Evolutionary conservation across 2,888 invertebrate genomes (phyloP), one percentile per base, ranked within the genome.

Genomic region (Caradrina clavipalpis): DNA sequence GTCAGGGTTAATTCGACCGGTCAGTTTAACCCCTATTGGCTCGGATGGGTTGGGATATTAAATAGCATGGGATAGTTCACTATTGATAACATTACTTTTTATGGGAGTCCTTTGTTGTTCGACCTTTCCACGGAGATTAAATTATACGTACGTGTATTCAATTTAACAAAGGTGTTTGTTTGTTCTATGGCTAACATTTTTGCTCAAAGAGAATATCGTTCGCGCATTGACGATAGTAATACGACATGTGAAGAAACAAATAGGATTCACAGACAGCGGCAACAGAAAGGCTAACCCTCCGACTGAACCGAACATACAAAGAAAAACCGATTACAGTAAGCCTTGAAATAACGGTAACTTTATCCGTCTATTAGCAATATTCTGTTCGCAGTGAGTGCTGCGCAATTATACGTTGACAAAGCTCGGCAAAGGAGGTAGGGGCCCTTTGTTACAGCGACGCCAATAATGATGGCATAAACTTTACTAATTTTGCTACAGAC

Each of bases 401-500:
- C 83, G 89, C 91, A 91, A 93, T 93, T 92, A 91, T 88, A 88
- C 89, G 89, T 87, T 86, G 91, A 89, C 92, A 91, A 91, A 92
- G 90, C 82, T 81, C 63, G 53, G 83, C 78, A 86, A 85, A 82
- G 84, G 80, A 80, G 73, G 83, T 80, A 79, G 81, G 86, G 87
- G 86, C 84, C 90, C 93, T 93, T 93, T 94, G 93, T 92, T 88
- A 82, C 55, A 87, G 86, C 84, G 83, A 83, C 88, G 89, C 90
- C 93, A 91, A 93, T 94, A 92, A 93, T 92, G 90, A 90, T 83
- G 87, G 88, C 87, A 88, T 89, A 91, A 94, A 93, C 93, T 94
- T 94, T 91, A 87, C 93, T 94, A 92, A 95, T 94, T 93, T 92
- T 86, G 90, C 87, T 84, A 86, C 88, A 86, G 86, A 88, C 88